Percentiles rank a stretch among this genome's conserved stretches.
Conservation (phyloP, 2,888 invertebrate species). For the Oxycera nigricornis region DNA sequence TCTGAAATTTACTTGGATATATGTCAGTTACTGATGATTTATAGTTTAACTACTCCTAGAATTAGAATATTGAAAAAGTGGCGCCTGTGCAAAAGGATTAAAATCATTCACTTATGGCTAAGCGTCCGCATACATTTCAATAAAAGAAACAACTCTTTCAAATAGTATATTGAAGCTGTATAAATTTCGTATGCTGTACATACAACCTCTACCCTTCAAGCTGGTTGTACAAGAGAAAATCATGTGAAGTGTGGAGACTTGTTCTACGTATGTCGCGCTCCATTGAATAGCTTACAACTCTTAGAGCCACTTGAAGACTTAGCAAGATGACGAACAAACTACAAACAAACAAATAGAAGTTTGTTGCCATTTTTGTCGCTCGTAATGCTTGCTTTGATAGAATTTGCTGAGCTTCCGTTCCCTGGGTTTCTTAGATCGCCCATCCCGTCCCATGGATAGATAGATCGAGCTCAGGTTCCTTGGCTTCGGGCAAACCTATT, state of each 20-base stretch:
- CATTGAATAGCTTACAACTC: conserved; percentile 4
- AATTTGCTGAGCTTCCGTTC: conserved; percentile 35
- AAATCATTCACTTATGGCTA: too few relatives aligned
- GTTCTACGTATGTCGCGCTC: neutral
- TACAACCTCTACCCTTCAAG: neutral
- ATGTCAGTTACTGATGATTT: too few relatives aligned
- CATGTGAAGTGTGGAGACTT: neutral
- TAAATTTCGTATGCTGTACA: neutral
- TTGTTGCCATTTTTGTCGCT: conserved; percentile 30
- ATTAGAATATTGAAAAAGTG: too few relatives aligned
- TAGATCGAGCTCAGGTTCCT: neutral
- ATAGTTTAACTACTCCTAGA: too few relatives aligned
- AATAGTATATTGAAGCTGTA: conserved; percentile 3
- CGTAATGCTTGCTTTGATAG: conserved; percentile 21
- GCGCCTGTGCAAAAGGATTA: too few relatives aligned
- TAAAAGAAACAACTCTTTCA: too few relatives aligned
- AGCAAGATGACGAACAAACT: neutral
- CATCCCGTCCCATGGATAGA: neutral
- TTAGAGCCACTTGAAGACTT: neutral
- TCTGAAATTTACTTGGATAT: too few relatives aligned
- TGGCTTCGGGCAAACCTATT: neutral
- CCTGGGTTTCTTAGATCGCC: neutral
- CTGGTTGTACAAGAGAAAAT: neutral
- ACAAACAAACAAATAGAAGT: conserved; percentile 15
- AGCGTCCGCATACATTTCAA: too few relatives aligned